Percentiles rank a stretch among this genome's conserved stretches.
Evolutionary conservation across 2,888 invertebrate species (phyloP).

Genomic region (Meandrusa payeni): DNA sequence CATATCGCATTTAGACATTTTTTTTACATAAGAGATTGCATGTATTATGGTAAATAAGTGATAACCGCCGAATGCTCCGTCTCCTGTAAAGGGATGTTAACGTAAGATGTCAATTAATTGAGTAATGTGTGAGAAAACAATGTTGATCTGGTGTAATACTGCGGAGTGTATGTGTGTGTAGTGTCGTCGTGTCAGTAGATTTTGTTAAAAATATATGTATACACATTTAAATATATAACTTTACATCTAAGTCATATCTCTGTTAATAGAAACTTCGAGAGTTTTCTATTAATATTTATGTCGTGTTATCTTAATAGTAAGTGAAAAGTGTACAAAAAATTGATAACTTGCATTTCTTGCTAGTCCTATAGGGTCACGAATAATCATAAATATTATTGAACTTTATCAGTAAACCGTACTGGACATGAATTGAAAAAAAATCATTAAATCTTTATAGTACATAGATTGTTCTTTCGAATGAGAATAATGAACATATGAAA

Average conservation of each 20-base stretch:
- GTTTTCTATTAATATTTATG: conserved; percentile 69
- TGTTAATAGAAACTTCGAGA: conserved; percentile 58
- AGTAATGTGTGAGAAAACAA: not conserved
- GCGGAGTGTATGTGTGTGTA: conserved; percentile 23
- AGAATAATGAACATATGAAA: conserved; percentile 54
- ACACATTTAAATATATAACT: conserved; percentile 29
- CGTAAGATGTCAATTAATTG: conserved; percentile 18
- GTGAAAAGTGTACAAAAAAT: conserved; percentile 75
- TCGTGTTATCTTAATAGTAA: conserved; percentile 76
- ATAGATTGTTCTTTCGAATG: conserved; percentile 31
- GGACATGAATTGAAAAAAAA: conserved; percentile 35
- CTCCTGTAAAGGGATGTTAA: not conserved
- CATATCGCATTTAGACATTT: not conserved
- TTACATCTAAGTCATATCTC: conserved; percentile 76
- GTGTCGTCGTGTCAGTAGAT: conserved; percentile 28
- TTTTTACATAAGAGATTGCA: not conserved
- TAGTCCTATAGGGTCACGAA: conserved; percentile 76
- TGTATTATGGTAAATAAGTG: not conserved
- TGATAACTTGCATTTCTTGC: conserved; percentile 75
- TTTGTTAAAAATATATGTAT: conserved; percentile 42
- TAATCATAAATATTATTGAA: conserved; percentile 46
- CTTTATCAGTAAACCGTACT: conserved; percentile 29
- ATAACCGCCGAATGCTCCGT: not conserved
- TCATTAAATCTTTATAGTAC: conserved; percentile 39
- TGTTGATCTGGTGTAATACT: conserved; percentile 28